These are phyloP conservation scores for Drosophila kambysellisi DNA, from an alignment of 2,888 invertebrate species.

Conservation along the genomic window DNA sequence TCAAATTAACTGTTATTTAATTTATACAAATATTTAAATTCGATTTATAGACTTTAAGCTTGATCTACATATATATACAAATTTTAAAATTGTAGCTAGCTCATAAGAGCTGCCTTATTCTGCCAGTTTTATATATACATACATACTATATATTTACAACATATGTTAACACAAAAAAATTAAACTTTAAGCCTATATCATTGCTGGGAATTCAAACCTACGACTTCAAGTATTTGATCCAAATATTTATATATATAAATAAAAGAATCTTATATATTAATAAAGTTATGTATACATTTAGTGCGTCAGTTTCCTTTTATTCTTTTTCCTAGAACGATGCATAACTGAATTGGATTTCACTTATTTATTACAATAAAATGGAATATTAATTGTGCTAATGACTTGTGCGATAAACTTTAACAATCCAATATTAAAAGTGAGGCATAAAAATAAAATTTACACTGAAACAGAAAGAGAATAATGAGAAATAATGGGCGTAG, in stretches of 20 bases:
- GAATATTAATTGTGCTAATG: conserved; percentile 61
- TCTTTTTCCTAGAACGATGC: not conserved
- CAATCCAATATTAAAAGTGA: conserved; percentile 34
- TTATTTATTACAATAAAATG: conserved; percentile 54
- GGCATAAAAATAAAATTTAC: conserved; percentile 4
- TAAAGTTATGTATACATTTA: not conserved
- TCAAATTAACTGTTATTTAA: conserved; percentile 1
- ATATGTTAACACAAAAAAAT: not conserved
- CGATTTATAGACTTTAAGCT: not conserved
- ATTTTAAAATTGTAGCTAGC: conserved; percentile 3
- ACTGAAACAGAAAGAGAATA: conserved; percentile 1
- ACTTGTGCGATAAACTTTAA: conserved; percentile 56
- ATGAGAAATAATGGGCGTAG: conserved; percentile 40
- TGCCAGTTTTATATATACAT: not conserved
- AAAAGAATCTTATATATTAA: not conserved
- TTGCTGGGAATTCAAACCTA: not conserved
- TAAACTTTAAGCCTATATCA: not conserved
- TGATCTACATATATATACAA: not conserved
- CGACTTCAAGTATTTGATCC: not conserved
- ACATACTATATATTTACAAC: conserved; percentile 5
- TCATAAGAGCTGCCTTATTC: not conserved
- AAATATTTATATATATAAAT: not conserved
- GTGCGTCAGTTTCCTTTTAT: not conserved
- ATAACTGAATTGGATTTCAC: conserved; percentile 48
- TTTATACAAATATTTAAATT: not conserved